Evolutionary conservation across 2,888 invertebrate genomes (phyloP).

Genomic region (Alcis repandata): DNA sequence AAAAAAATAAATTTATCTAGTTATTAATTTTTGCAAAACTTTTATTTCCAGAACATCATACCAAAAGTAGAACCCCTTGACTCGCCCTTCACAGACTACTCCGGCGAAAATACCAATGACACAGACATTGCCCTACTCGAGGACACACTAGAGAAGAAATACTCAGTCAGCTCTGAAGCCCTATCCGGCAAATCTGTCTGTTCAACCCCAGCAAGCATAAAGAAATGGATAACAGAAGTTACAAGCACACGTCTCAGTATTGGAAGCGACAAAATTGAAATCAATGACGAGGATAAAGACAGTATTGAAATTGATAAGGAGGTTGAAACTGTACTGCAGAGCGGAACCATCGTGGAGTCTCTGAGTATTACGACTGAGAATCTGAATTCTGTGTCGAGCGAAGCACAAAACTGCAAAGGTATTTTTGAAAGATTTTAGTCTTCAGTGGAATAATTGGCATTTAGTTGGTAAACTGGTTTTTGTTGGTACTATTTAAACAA

Average conservation of each 20-base stretch:
- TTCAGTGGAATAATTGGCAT: too few relatives aligned
- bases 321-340: slow-evolving; percentile 81
- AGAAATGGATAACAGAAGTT: slow-evolving; percentile 79
- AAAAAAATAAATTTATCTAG: background rate
- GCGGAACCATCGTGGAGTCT: slow-evolving; percentile 81
- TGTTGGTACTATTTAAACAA: too few relatives aligned
- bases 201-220: slow-evolving; percentile 56
- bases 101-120: slow-evolving; percentile 78
- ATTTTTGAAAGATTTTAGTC: background rate
- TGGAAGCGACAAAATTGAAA: slow-evolving; percentile 64
- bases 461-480: too few relatives aligned
- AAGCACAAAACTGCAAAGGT: slow-evolving; percentile 80
- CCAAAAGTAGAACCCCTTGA: slow-evolving; percentile 79
- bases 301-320: slow-evolving; percentile 81
- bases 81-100: slow-evolving; percentile 77
- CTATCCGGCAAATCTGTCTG: slow-evolving; percentile 60
- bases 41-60: slow-evolving; percentile 66
- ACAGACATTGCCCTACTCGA: slow-evolving; percentile 75
- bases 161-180: slow-evolving; percentile 59
- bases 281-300: slow-evolving; percentile 72
- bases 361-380: slow-evolving; percentile 79
- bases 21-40: background rate
- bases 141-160: slow-evolving; percentile 69
- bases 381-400: slow-evolving; percentile 74
- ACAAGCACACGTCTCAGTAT: slow-evolving; percentile 80